Base-by-base conservation (phyloP, 2,797 vertebrate genomes). In the Limnodromus scolopaceus region DNA sequence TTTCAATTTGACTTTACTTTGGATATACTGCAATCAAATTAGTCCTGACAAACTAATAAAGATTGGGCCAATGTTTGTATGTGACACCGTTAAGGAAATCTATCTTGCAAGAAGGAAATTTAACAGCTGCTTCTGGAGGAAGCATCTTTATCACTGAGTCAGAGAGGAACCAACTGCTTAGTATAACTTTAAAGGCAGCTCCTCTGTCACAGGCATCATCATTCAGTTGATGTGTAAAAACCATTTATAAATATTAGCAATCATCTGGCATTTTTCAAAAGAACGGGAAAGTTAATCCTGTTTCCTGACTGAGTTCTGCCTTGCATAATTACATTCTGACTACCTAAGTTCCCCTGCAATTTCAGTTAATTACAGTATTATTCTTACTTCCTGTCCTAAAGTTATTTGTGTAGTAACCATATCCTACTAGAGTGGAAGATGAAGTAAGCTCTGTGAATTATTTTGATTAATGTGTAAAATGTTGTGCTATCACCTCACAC, bases 321-420 rank as follows among this genome's bases (percentile, higher is more conserved):
- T 78, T 93, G 92, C 90, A 92, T 93, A 95, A 97, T 97, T 97
- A 94, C 81, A 85, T 92, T 95, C 94, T 94, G 92, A 95, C 96
- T 96, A 95, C 93, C 84, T 92, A 96, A 89, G 68, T 96, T 96
- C 93, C 94, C 95, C 84, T 91, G 93, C 64, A 97, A 97, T 96
- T 97, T 89, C 78, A 91, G 86, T 91, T 97, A 96, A 97, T 97
- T 97, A 91, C 92, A 93, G 86, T 89, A 97, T 97, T 97, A 96
- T 97, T 97, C 96, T 95, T 94, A 95, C 86, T 97, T 97, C 96
- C 96, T 93, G 95, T 96, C 64, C 75, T 85, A 87, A 94, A 97
- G 87, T 92, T 96, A 96, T 96, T 97, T 96, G 90, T 95, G 71
- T 95, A 94, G 96, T 95, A 97, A 97, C 90, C 36, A 57, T 96